Percentiles rank a stretch among this genome's conserved stretches.
phyloP scores from a whole-genome alignment of 1,140 invertebrate genomes.

The Anoplophora glabripennis region DNA sequence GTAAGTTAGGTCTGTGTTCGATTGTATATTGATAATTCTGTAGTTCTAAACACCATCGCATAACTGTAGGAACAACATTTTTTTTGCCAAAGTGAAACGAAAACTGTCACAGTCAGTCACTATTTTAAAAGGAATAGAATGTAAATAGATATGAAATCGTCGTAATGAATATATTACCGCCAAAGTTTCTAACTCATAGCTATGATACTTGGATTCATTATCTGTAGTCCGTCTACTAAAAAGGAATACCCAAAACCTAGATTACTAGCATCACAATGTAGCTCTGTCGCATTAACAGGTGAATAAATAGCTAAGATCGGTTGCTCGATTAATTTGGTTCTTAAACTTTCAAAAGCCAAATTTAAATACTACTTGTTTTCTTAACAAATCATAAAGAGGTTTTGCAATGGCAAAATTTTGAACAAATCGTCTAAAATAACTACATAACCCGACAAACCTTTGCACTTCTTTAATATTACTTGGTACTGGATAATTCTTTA shows the following conservation, averaged over 20 bases:
- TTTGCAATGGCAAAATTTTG: slow-evolving; percentile 23
- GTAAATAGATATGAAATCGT: no score
- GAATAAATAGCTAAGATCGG: slow-evolving; percentile 20
- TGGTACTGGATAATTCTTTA: slow-evolving; percentile 1
- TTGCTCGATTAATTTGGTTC: background rate
- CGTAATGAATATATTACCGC: no score
- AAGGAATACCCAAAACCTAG: slow-evolving; percentile 10
- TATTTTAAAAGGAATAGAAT: no score
- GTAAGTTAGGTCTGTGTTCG: no score
- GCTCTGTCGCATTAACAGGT: slow-evolving; percentile 9
- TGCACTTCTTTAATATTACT: background rate
- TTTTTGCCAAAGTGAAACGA: no score
- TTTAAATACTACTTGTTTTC: slow-evolving; percentile 11
- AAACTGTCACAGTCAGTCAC: no score
- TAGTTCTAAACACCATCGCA: no score
- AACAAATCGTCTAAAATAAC: slow-evolving; percentile 27
- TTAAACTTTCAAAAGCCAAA: slow-evolving; percentile 12
- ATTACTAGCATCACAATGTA: slow-evolving; percentile 17
- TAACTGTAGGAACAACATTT: no score
- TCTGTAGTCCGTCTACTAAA: slow-evolving; percentile 6
- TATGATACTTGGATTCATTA: no score
- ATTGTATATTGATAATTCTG: no score
- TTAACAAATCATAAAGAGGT: slow-evolving; percentile 25
- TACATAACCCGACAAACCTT: slow-evolving; percentile 25
- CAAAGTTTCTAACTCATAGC: no score